These are phyloP conservation scores for Drosophila hydei DNA, from an alignment of 1,140 invertebrate species.

Conservation along the genomic window DNA sequence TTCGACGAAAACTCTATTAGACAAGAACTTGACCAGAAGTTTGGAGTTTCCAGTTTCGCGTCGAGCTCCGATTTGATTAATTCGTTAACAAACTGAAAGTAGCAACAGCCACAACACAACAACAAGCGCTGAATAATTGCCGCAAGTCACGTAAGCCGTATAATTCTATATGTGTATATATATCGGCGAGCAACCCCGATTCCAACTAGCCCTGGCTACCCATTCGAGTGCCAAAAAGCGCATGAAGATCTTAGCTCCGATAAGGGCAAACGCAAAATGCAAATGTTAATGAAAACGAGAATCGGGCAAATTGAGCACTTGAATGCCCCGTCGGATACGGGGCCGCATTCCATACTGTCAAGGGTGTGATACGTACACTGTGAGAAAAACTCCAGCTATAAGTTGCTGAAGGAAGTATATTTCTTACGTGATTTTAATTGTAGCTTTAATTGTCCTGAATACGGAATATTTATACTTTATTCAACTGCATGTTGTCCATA, in stretches of 20 bases:
- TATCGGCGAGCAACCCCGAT: constrained; percentile 41
- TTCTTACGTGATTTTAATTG: too few relatives aligned
- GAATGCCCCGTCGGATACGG: constrained; percentile 46
- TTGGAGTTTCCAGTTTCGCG: constrained; percentile 43
- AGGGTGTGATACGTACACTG: not conserved
- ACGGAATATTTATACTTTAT: too few relatives aligned
- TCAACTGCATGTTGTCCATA: too few relatives aligned
- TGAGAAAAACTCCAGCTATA: not conserved
- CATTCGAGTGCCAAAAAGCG: constrained; percentile 54
- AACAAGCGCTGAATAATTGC: constrained; percentile 69
- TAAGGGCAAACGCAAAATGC: constrained; percentile 54
- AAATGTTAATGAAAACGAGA: constrained; percentile 35
- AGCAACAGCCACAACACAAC: constrained; percentile 63
- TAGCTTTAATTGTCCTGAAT: too few relatives aligned
- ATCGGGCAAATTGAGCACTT: constrained; percentile 71
- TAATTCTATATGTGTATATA: constrained; percentile 6
- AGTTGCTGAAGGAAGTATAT: too few relatives aligned
- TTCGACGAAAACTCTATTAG: constrained; percentile 69
- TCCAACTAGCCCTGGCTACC: constrained; percentile 42
- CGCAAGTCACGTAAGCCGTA: constrained; percentile 52
- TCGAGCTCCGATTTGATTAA: constrained; percentile 74
- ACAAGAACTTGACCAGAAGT: constrained; percentile 12
- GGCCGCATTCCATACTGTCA: not conserved
- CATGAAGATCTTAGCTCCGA: constrained; percentile 71
- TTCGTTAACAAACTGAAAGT: constrained; percentile 81